These are phyloP conservation scores for Gymnothorax reevesii DNA, from an alignment of 2,797 vertebrate genomes.

Conservation along the genomic window DNA sequence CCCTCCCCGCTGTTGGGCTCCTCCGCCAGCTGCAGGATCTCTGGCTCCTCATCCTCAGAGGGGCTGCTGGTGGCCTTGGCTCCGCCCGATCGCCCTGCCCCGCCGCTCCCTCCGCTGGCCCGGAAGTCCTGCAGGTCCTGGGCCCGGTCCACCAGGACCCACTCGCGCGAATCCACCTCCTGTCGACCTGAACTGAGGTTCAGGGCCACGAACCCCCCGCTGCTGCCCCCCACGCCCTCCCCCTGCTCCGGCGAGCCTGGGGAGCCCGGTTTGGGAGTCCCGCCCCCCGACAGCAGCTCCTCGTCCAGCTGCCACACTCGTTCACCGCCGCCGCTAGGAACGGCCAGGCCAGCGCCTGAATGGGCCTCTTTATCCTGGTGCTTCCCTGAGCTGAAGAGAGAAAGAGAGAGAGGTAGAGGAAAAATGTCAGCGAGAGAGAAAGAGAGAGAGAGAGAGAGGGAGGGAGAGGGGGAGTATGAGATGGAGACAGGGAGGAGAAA, in stretches of 20 bases:
- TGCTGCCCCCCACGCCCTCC: slow-evolving; percentile 76
- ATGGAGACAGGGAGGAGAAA: neutral
- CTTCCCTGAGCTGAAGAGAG: slow-evolving; percentile 72
- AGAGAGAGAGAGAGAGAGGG: neutral
- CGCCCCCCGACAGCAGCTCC: slow-evolving; percentile 81
- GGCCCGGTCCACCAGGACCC: slow-evolving; percentile 94
- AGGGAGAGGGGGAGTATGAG: neutral
- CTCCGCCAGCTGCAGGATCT: slow-evolving; percentile 75
- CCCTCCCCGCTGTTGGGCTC: slow-evolving; percentile 66
- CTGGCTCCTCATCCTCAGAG: slow-evolving; percentile 83
- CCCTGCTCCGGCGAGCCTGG: slow-evolving; percentile 82
- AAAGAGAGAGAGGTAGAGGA: neutral
- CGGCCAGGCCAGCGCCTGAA: slow-evolving; percentile 48
- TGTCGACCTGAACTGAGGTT: slow-evolving; percentile 92
- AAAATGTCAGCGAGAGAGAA: slow-evolving; percentile 57
- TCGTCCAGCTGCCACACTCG: slow-evolving; percentile 92
- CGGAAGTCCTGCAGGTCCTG: slow-evolving; percentile 78
- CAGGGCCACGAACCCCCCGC: slow-evolving; percentile 90
- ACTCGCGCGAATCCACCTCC: slow-evolving; percentile 91
- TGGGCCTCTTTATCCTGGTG: slow-evolving; percentile 65
- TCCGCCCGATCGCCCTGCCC: slow-evolving; percentile 72
- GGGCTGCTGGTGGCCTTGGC: slow-evolving; percentile 84
- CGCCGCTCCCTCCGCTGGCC: slow-evolving; percentile 66
- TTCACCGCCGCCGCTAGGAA: slow-evolving; percentile 61
- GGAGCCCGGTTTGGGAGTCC: slow-evolving; percentile 80